A percentile compares a stretch with the other conserved stretches of the same genome.
Evolutionary conservation across 2,888 invertebrate species (phyloP).

Genomic region (Latrodectus hesperus): DNA sequence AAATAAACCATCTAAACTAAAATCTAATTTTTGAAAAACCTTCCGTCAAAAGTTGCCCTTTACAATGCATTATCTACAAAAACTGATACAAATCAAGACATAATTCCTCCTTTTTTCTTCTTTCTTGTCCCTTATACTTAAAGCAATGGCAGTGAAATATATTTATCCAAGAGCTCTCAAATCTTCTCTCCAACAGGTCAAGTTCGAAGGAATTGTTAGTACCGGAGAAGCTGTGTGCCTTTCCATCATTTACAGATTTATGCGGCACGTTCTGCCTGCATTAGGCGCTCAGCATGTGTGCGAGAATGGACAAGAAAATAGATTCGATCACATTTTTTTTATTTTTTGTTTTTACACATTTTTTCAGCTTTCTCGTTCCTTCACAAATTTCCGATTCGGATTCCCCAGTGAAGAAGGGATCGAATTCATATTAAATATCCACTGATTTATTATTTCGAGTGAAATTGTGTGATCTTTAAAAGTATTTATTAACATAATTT

Average conservation of each 20-base stretch:
- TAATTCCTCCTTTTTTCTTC: too few species aligned
- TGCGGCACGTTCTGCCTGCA: constrained; percentile 25
- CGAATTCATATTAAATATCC: neutral
- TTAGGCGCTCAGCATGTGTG: constrained; percentile 41
- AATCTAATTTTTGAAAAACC: too few species aligned
- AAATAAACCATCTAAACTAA: too few species aligned
- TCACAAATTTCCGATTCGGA: neutral
- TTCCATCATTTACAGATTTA: constrained; percentile 54
- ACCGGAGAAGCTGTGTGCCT: constrained; percentile 8
- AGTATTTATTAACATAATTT: too few species aligned
- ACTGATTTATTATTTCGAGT: neutral
- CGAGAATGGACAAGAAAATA: constrained; percentile 4
- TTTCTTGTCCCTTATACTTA: neutral
- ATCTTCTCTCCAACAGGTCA: constrained; percentile 32
- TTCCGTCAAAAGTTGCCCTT: too few species aligned
- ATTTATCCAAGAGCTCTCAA: neutral
- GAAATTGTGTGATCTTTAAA: too few species aligned
- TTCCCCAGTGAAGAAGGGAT: neutral
- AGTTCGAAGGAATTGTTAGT: constrained; percentile 49
- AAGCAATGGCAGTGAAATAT: neutral
- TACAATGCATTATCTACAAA: too few species aligned
- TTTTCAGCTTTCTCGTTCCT: too few species aligned
- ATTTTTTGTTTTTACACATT: too few species aligned
- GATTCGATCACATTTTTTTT: neutral
- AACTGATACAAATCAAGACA: too few species aligned